Evolutionary conservation across 2,888 invertebrate species (phyloP), one percentile per base, ranked within the genome.

Genomic region (Ryuthela nishihirai): DNA sequence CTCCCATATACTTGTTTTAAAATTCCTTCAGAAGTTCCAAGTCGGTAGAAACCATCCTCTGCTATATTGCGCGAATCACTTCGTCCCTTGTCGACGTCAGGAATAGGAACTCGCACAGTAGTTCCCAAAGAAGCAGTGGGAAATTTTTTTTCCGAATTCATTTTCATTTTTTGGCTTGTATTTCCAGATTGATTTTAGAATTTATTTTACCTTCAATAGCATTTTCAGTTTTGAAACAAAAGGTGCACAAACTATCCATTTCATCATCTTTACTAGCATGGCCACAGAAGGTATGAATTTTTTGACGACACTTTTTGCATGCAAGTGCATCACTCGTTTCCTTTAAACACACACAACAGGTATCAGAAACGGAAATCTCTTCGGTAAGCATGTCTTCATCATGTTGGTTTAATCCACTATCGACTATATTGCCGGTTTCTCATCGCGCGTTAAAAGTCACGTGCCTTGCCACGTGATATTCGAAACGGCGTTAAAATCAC

Each of bases 11-110:
- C 20, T 18, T 46, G 20, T 20, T 46, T 46, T 36, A 46, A 46
- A 46, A 25, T 25, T 46, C 15, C 36, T 24, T 36, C 38, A 35
- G 36, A 36, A 24, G 46, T 35, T 46, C 24, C 36, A 35, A 36
- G 46, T 46, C 36, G 6, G 36, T 36, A 46, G 18, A 46, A 46
- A 46, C 46, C 23, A 10, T 46, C 36, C 24, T 46, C 25, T 36
- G 35, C 36, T 17, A 46, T 3, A 36, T 35, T 36, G 38, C 25
- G 24, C 36, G 17, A 36, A 46, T 36, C 15, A 46, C 23, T n/a
- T 35, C 46, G 35, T n/a, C n/a, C n/a, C n/a, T n/a, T n/a, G n/a
- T n/a, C n/a, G n/a, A n/a, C n/a, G n/a, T n/a, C n/a, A n/a, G n/a
- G n/a, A n/a, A n/a, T n/a, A n/a, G 4, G 43, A 43, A 43, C 29